These are phyloP conservation scores for Onychostruthus taczanowskii DNA, from an alignment of 2,113 vertebrate species.

Conservation along the genomic window DNA sequence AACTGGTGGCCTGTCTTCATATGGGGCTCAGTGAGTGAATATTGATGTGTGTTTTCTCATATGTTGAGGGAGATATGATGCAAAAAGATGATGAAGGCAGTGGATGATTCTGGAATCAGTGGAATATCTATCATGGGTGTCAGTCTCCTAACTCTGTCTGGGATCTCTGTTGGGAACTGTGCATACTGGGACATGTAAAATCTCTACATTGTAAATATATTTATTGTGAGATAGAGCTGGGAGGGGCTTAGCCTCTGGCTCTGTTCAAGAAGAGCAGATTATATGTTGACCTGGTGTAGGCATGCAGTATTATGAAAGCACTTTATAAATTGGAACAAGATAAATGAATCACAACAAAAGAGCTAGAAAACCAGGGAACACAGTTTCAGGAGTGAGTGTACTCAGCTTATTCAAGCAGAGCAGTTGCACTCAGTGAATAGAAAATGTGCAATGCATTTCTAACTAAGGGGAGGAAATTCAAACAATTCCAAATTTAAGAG, in stretches of 20 bases:
- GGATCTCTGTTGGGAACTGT: not conserved
- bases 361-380: slow-evolving; percentile 32
- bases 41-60: not conserved
- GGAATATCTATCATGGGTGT: not conserved
- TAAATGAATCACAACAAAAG: slow-evolving; percentile 60
- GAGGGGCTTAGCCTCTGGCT: not conserved
- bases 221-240: not conserved
- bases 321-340: slow-evolving; percentile 56
- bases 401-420: slow-evolving; percentile 53
- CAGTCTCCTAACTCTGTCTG: not conserved
- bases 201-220: not conserved
- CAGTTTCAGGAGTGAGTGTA: slow-evolving; percentile 38
- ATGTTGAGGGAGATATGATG: not conserved
- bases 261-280: slow-evolving; percentile 9
- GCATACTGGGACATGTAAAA: not conserved
- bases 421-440: not conserved
- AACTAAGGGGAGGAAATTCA: slow-evolving; percentile 50
- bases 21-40: not conserved
- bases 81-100: not conserved
- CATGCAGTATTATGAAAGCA: slow-evolving; percentile 51
- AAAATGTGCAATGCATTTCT: slow-evolving; percentile 54
- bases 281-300: slow-evolving; percentile 24
- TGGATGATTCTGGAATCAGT: not conserved
- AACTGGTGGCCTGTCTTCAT: not conserved
- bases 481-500: slow-evolving; percentile 13